These are phyloP conservation scores for Notodonta ziczac DNA, from an alignment of 2,888 invertebrate genomes.

Conservation along the genomic window DNA sequence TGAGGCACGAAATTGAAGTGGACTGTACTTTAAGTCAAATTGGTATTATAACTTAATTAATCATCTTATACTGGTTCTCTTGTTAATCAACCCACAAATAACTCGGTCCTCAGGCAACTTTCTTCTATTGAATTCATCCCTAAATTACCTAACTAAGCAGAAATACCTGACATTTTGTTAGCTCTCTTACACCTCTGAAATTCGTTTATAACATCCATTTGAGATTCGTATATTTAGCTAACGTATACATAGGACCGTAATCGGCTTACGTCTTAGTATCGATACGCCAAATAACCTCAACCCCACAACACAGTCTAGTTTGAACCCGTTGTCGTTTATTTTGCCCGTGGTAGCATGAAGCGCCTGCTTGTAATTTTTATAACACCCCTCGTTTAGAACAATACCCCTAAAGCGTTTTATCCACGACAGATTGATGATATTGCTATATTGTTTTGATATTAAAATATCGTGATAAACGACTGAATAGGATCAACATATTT, in stretches of 20 bases:
- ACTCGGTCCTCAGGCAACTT: too few relatives aligned
- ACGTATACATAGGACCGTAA: too few relatives aligned
- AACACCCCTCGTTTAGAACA: slow-evolving; percentile 39
- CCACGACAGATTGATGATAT: slow-evolving; percentile 29
- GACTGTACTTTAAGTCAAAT: too few relatives aligned
- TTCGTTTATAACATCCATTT: too few relatives aligned
- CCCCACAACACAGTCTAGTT: neutral
- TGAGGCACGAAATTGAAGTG: slow-evolving; percentile 10
- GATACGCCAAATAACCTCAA: neutral
- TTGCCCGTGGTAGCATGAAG: slow-evolving; percentile 34
- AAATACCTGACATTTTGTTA: too few relatives aligned
- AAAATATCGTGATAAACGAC: slow-evolving; percentile 1
- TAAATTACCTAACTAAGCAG: too few relatives aligned
- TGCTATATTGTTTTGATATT: slow-evolving; percentile 13
- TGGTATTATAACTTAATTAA: too few relatives aligned
- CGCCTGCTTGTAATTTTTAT: slow-evolving; percentile 49
- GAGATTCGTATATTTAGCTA: too few relatives aligned
- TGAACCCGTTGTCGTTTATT: neutral
- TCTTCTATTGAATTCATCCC: too few relatives aligned
- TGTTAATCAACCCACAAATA: too few relatives aligned
- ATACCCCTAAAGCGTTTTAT: slow-evolving; percentile 32
- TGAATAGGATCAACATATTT: neutral
- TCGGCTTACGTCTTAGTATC: neutral
- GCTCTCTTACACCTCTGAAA: too few relatives aligned
- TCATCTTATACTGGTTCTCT: too few relatives aligned